Percentiles rank a stretch among this genome's conserved stretches.
Evolutionary conservation across 2,888 invertebrate species (phyloP).

Genomic region (Clivina fossor): DNA sequence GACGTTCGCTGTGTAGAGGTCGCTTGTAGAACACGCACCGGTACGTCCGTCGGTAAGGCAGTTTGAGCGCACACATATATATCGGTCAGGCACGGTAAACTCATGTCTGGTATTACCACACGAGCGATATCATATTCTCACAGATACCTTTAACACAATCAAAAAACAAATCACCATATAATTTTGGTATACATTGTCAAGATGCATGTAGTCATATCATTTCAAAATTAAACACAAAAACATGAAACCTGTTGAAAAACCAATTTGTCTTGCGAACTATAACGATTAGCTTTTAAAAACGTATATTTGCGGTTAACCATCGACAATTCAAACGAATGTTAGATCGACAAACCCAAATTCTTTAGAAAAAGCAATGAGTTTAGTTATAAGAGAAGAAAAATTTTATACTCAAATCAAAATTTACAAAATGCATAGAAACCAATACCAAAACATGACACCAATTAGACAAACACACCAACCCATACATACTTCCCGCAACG

Average conservation of each 20-base stretch:
- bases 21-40: too few relatives aligned
- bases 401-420: not conserved
- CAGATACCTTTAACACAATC: conserved; percentile 3
- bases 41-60: too few relatives aligned
- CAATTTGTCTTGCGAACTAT: conserved; percentile 11
- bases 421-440: conserved; percentile 9
- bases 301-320: conserved; percentile 17
- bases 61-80: too few relatives aligned
- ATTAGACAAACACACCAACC: not conserved
- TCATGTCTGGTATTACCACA: too few relatives aligned
- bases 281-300: conserved; percentile 24
- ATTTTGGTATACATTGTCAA: conserved; percentile 16
- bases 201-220: conserved; percentile 5
- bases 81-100: too few relatives aligned
- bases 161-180: conserved; percentile 16
- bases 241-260: too few relatives aligned
- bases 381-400: conserved; percentile 25
- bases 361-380: conserved; percentile 23
- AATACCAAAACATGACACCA: conserved; percentile 3
- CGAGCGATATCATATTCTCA: too few relatives aligned
- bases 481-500: too few relatives aligned
- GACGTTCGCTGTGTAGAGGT: too few relatives aligned
- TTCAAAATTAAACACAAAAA: conserved; percentile 1
- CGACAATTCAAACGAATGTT: conserved; percentile 16
- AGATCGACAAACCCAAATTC: conserved; percentile 10